Evolutionary conservation across 1,140 invertebrate genomes (phyloP).

Genomic region (Oreohelix idahoensis): DNA sequence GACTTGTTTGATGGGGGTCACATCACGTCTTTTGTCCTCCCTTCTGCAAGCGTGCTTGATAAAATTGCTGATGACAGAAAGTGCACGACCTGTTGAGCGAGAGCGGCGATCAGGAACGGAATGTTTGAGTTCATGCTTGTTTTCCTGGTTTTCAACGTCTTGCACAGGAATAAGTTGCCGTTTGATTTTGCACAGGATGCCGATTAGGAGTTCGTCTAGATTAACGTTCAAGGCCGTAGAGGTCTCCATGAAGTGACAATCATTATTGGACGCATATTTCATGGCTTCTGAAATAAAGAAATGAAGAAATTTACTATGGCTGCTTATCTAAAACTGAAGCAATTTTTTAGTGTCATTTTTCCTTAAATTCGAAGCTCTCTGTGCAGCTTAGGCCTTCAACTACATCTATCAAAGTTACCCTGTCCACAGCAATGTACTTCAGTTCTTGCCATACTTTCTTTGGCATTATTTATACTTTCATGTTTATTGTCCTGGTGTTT

Average conservation of each 20-base stretch:
- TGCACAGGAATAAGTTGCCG: slow-evolving; percentile 43
- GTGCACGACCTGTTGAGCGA: slow-evolving; percentile 13
- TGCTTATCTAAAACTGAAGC: no score
- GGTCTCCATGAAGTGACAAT: slow-evolving; percentile 87
- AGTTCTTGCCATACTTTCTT: no score
- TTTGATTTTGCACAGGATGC: slow-evolving; percentile 55
- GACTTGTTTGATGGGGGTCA: background rate
- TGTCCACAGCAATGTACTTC: no score
- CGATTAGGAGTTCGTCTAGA: slow-evolving; percentile 84
- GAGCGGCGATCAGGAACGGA: background rate
- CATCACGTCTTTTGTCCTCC: slow-evolving; percentile 2
- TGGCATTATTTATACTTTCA: no score
- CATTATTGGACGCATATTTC: slow-evolving; percentile 79
- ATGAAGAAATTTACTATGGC: no score
- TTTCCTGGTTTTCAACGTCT: slow-evolving; percentile 23
- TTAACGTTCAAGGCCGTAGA: slow-evolving; percentile 86
- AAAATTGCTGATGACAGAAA: slow-evolving; percentile 32
- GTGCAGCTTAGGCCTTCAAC: no score
- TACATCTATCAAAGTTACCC: no score
- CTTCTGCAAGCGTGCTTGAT: slow-evolving; percentile 31
- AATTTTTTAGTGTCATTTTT: no score
- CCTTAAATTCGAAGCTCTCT: no score
- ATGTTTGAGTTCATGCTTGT: background rate
- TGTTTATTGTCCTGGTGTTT: no score
- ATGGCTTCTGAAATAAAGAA: slow-evolving; percentile 63